These are phyloP conservation scores for Hyalella azteca DNA, from an alignment of 2,888 invertebrate species.

Conservation along the genomic window DNA sequence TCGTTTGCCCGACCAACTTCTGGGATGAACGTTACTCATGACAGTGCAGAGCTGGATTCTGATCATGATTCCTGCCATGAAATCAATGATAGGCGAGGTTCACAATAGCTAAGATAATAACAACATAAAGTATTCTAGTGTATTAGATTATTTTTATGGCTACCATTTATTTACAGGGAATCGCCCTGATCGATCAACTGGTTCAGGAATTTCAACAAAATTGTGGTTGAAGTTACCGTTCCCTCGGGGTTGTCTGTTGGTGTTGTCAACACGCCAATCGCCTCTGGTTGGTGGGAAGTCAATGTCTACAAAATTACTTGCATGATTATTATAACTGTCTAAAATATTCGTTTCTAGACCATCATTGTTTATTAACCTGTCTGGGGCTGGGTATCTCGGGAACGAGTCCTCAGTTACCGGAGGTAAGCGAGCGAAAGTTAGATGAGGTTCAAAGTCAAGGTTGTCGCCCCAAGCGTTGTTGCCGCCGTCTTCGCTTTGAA, in stretches of 20 bases:
- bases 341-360: too few relatives aligned
- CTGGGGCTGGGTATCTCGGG: neutral
- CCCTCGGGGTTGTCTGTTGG: neutral
- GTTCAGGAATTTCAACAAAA: constrained; percentile 19
- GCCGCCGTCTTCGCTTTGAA: neutral
- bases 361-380: neutral
- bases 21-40: neutral
- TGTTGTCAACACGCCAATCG: neutral
- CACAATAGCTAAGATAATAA: neutral
- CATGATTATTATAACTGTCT: too few relatives aligned
- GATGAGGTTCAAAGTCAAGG: neutral
- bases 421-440: constrained; percentile 1
- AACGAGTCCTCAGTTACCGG: neutral
- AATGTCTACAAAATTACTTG: neutral
- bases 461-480: neutral
- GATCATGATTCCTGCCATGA: neutral
- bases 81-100: neutral
- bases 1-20: too few relatives aligned
- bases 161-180: constrained; percentile 25
- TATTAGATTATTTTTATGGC: too few relatives aligned
- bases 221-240: neutral
- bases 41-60: neutral
- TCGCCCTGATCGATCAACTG: constrained; percentile 12
- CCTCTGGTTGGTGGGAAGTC: neutral
- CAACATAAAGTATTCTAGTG: too few relatives aligned